Base-by-base conservation (phyloP, 1,140 invertebrate species). In the Lysiphlebus fabarum region DNA sequence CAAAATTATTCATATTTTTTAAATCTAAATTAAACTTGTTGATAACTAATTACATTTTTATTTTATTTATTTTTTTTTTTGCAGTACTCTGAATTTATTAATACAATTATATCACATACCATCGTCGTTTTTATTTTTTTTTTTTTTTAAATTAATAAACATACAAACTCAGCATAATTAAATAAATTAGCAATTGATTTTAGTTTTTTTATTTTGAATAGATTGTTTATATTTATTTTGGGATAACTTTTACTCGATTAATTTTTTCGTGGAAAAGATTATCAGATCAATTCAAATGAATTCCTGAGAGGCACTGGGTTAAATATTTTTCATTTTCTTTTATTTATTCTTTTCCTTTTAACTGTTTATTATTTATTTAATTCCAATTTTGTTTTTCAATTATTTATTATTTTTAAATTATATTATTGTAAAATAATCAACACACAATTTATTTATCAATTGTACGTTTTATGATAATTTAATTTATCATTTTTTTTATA, bases 291-390 rank as follows among this genome's bases (percentile, higher is more conserved):
- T 51, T 51, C 12, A 53, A 59, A 53, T 53, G 41, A 59, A 59
- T 59, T 59, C 42, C 34, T 53, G 50, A 59, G 57, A 59, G 57
- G 57, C 57, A 53, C 49, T 59, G 49, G 57, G 57, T 53, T 59
- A 26, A 45, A 59, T 40, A 14, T 51, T 36, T 51, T 40, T 26
- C 11, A 43, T 36, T 51, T 51, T 36, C 17, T 58, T 50, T 51
- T 33, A 11, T 26, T 33, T 26, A 14, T 26, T 57, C 12, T 53
- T 45, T 11, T 14, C 5, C 43, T 1, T 45, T 45, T n/a, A 2
- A 45, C 43, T 12, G 14, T n/a, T 45, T 45, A n/a, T 45, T 45
- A 40, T 40, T 40, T 40, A 40, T 40, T 8, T 40, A 8, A 40
- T 40, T 40, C 38, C 7, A 8, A 8, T 40, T 40, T 40, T 11